These are phyloP conservation scores for Trissolcus brochymenae DNA, from an alignment of 2,888 invertebrate species.

Conservation along the genomic window DNA sequence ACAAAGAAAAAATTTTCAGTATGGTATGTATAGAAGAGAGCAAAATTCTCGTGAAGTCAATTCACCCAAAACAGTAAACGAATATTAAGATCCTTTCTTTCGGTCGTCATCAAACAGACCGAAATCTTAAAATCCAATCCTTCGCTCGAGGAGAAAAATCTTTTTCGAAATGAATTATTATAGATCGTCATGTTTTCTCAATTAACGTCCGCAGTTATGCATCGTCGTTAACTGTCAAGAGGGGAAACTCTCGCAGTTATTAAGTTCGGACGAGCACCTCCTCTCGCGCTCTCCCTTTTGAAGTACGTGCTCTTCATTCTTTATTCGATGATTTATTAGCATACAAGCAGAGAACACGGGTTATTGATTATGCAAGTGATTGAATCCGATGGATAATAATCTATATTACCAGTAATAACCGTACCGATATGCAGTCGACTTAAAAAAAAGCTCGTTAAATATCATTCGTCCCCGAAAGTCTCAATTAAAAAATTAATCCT, in stretches of 20 bases:
- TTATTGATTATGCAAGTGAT: constrained; percentile 36
- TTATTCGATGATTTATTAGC: constrained; percentile 29
- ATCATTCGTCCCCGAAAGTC: constrained; percentile 20
- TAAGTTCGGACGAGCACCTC: constrained; percentile 6
- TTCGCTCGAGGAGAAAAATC: no score
- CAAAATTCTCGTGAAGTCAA: no score
- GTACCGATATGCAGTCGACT: constrained; percentile 5
- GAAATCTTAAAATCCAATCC: no score
- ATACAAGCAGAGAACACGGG: constrained; percentile 12
- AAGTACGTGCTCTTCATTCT: constrained; percentile 18
- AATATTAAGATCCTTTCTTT: no score
- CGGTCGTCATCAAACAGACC: no score
- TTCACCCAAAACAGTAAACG: no score
- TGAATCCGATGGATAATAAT: constrained; percentile 32
- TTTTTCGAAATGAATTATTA: no score
- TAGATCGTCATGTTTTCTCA: constrained; percentile 1
- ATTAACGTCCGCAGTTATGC: constrained; percentile 1
- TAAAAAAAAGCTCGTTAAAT: constrained; percentile 27
- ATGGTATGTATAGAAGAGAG: no score
- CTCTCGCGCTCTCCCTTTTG: constrained; percentile 11
- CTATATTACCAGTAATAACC: constrained; percentile 35
- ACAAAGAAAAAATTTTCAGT: no score
- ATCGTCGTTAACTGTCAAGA: background rate
- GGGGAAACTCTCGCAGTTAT: constrained; percentile 15
- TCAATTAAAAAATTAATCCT: constrained; percentile 29